Evolutionary conservation across 2,797 vertebrate species (phyloP).

Genomic region (Coreius guichenoti): DNA sequence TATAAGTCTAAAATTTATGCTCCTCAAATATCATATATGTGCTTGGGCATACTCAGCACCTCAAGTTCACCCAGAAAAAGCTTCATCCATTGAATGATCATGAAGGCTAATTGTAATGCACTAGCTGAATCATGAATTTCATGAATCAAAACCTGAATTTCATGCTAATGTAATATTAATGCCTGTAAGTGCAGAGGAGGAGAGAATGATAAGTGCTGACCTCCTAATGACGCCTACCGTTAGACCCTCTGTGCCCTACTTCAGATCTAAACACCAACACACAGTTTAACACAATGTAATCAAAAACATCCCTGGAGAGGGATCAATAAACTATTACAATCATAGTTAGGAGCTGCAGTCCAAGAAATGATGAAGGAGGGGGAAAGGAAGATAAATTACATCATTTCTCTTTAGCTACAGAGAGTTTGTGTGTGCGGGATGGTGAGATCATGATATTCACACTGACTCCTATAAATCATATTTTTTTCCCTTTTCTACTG

Average conservation of each 20-base stretch:
- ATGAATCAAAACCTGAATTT: no score
- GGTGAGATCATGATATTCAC: slow-evolving; percentile 32
- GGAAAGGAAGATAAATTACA: background rate
- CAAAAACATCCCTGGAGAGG: background rate
- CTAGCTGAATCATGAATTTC: background rate
- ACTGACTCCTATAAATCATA: slow-evolving; percentile 5
- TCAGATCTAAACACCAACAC: slow-evolving; percentile 13
- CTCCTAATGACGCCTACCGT: slow-evolving; percentile 12
- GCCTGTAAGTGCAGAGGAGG: slow-evolving; percentile 11
- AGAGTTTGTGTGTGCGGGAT: background rate
- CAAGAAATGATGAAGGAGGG: slow-evolving; percentile 7
- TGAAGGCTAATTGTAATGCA: background rate
- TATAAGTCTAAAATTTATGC: background rate
- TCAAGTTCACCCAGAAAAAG: slow-evolving; percentile 7
- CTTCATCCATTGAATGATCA: no score
- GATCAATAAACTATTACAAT: slow-evolving; percentile 1
- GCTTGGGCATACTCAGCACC: background rate
- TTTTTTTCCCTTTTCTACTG: slow-evolving; percentile 4
- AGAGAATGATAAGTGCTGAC: slow-evolving; percentile 13
- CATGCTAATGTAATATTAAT: slow-evolving; percentile 33
- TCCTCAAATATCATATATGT: background rate
- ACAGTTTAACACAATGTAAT: background rate
- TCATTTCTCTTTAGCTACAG: slow-evolving; percentile 10
- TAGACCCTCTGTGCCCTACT: background rate
- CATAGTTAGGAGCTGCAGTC: background rate